phyloP scores from a whole-genome alignment of 2,888 invertebrate genomes.

The Xanthorhoe designata region DNA sequence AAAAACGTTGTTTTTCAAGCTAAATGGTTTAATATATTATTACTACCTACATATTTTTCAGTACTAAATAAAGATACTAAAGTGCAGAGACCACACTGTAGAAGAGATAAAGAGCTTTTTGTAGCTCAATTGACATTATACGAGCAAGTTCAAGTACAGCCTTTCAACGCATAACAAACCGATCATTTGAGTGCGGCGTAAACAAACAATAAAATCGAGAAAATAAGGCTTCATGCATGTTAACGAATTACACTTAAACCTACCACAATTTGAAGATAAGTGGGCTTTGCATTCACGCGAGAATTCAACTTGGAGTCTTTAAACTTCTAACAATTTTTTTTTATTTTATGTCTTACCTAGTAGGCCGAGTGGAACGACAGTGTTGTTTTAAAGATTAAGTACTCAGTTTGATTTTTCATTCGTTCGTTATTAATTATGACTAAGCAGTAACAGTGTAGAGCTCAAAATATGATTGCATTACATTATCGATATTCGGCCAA shows the following conservation, averaged over 20 bases:
- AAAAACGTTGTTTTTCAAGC: too few relatives aligned
- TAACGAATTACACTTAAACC: slow-evolving; percentile 7
- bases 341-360: not conserved
- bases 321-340: not conserved
- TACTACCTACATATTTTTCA: not conserved
- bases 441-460: too few relatives aligned
- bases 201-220: slow-evolving; percentile 25
- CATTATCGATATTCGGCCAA: too few relatives aligned
- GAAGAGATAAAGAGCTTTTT: slow-evolving; percentile 14
- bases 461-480: too few relatives aligned
- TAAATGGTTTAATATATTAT: too few relatives aligned
- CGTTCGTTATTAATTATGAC: too few relatives aligned
- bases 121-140: slow-evolving; percentile 5
- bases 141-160: slow-evolving; percentile 23
- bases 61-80: not conserved
- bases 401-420: too few relatives aligned
- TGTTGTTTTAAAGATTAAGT: too few relatives aligned
- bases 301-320: not conserved
- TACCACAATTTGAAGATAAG: not conserved
- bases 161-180: slow-evolving; percentile 19
- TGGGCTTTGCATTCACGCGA: not conserved
- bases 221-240: slow-evolving; percentile 6
- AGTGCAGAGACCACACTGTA: slow-evolving; percentile 12
- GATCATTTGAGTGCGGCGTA: slow-evolving; percentile 12
- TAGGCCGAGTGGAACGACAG: too few relatives aligned